Evolutionary conservation across 2,888 invertebrate species (phyloP), one percentile per base, ranked within the genome.

Genomic region (Euspilapteryx auroguttella): DNA sequence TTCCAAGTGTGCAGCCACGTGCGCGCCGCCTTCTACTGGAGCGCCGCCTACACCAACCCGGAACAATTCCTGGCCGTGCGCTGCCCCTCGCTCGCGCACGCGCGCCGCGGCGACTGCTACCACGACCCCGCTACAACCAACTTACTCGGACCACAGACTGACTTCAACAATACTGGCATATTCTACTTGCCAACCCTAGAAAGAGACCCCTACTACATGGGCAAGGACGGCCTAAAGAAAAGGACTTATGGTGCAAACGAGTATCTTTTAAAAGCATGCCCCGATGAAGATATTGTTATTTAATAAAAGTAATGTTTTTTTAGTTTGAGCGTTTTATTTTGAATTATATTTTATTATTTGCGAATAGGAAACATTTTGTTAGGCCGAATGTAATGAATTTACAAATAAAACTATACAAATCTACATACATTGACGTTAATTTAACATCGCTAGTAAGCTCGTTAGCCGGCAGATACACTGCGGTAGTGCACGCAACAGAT

Each of bases 1-100:
- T 55, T 71, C 33, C 46, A 51, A 25, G 36, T 69, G 2, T 73
- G 73, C 49, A 69, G 69, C 29, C 73, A 73, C 37, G 40, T 65
- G 1, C 51, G 65, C 2, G 40, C 73, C 0, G 63, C 53, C 0
- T 34, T 54, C 32, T 69, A 66, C 46, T 68, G 59, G 61, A 34
- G 51, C 0, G 24, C 50, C 0, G 51, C 71, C 0, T 41, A 41
- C 29, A 37, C 34, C 5, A 47, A 63, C 33, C 54, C 56, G 0
- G 49, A 58, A 31, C 44, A 59, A 25, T 73, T 71, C 36, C 10
- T 58, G 17, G 66, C 53, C 2, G 50, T 65, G 0, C 48, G 43
- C 2, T 71, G 69, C 37, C 41, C 52, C 2, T 48, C 61, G 0
- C 46, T 69, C 1, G 42, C 45, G 3, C 33, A 49, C 14, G 71